phyloP scores from a whole-genome alignment of 2,113 vertebrate genomes.

The Antechinus flavipes region DNA sequence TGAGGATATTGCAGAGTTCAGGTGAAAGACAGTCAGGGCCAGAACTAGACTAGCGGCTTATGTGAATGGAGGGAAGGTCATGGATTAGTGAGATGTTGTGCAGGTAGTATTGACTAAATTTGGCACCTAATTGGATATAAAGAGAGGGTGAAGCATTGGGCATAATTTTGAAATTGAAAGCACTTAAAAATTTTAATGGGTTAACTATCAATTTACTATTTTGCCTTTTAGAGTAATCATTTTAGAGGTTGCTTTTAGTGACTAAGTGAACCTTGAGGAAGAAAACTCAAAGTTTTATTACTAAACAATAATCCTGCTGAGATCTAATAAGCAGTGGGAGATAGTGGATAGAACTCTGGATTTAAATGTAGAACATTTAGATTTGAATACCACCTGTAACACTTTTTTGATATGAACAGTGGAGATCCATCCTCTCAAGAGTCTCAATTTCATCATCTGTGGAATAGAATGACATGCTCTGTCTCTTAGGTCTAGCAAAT shows the following conservation, averaged over 20 bases:
- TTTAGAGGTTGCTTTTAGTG: background rate
- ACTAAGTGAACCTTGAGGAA: background rate
- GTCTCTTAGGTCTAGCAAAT: background rate
- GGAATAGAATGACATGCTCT: background rate
- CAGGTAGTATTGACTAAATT: background rate
- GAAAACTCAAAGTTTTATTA: background rate
- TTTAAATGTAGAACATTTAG: background rate
- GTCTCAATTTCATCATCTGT: background rate
- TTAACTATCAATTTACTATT: background rate
- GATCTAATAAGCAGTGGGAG: background rate
- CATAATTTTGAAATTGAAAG: background rate
- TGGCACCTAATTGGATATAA: background rate
- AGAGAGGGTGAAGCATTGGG: background rate
- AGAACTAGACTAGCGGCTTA: background rate
- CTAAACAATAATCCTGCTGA: background rate
- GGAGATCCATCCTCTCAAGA: background rate
- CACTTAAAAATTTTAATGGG: background rate
- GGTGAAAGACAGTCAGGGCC: background rate
- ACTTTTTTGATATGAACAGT: background rate
- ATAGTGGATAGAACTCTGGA: background rate
- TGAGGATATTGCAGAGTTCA: background rate
- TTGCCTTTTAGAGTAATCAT: background rate
- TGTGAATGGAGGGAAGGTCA: background rate
- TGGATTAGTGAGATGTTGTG: background rate
- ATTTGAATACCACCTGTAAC: background rate